phyloP scores from a whole-genome alignment of 2,888 invertebrate genomes.

The Drosophila barbarae region DNA sequence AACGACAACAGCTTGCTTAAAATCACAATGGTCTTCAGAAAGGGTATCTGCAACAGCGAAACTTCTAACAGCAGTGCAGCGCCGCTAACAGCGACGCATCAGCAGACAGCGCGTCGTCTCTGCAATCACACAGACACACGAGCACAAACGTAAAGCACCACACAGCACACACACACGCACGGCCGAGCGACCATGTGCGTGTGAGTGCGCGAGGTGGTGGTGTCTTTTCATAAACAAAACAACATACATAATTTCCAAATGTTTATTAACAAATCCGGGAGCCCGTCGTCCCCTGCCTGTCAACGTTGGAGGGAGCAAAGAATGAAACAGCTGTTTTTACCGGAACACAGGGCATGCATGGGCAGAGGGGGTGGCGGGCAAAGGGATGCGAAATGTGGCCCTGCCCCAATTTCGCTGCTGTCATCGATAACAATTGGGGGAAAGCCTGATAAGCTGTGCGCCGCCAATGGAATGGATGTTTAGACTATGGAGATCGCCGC shows the following conservation, averaged over 20 bases:
- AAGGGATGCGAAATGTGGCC: conserved; percentile 16
- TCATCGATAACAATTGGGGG: conserved; percentile 15
- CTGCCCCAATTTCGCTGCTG: conserved; percentile 14
- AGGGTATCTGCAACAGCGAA: background rate
- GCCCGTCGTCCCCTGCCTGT: background rate
- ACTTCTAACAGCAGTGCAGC: conserved; percentile 6
- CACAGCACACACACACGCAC: background rate
- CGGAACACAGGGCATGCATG: background rate
- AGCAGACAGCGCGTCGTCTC: conserved; percentile 41
- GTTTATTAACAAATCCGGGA: conserved; percentile 15
- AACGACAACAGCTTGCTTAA: background rate
- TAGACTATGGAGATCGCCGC: conserved; percentile 16
- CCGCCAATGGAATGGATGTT: conserved; percentile 8
- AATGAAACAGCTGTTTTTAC: conserved; percentile 8
- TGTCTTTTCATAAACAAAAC: conserved; percentile 25
- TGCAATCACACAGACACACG: conserved; percentile 31
- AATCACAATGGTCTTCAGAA: background rate
- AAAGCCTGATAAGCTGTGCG: conserved; percentile 16
- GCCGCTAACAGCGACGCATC: conserved; percentile 16
- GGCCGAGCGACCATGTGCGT: conserved; percentile 14
- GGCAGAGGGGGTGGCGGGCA: background rate
- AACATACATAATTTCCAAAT: conserved; percentile 24
- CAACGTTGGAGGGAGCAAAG: background rate
- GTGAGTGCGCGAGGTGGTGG: conserved; percentile 8
- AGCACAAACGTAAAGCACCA: background rate